Percentiles rank a stretch among this genome's conserved stretches.
Conservation (phyloP, 2,113 vertebrate genomes). For the Piaya cayana region DNA sequence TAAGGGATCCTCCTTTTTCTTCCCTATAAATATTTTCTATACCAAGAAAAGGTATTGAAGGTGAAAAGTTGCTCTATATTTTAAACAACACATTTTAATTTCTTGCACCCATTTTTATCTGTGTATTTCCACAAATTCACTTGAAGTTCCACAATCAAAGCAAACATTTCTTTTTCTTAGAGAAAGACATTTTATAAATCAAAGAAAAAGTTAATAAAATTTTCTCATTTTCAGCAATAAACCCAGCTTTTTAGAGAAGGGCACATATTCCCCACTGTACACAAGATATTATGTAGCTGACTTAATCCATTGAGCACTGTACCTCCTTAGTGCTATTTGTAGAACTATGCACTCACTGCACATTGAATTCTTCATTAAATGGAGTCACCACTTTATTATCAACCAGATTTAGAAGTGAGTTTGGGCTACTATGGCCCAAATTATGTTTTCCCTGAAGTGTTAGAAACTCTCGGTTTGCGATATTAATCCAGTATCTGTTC, state of each 20-base stretch:
- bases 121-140: background rate
- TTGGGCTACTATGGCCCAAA: background rate
- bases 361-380: slow-evolving; percentile 25
- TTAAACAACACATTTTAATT: background rate
- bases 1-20: background rate
- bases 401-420: background rate
- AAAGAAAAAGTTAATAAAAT: background rate
- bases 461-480: background rate
- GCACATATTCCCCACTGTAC: background rate
- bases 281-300: background rate
- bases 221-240: background rate
- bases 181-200: background rate
- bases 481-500: background rate
- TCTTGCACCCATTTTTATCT: background rate
- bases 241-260: background rate
- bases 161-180: background rate
- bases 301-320: background rate
- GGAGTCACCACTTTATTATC: background rate
- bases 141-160: background rate
- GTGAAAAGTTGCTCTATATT: background rate
- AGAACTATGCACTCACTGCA: background rate
- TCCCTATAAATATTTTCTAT: background rate
- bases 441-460: background rate
- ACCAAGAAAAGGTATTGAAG: background rate
- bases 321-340: background rate